phyloP scores from a whole-genome alignment of 2,888 invertebrate genomes.

The Mimumesa dahlbomi region DNA sequence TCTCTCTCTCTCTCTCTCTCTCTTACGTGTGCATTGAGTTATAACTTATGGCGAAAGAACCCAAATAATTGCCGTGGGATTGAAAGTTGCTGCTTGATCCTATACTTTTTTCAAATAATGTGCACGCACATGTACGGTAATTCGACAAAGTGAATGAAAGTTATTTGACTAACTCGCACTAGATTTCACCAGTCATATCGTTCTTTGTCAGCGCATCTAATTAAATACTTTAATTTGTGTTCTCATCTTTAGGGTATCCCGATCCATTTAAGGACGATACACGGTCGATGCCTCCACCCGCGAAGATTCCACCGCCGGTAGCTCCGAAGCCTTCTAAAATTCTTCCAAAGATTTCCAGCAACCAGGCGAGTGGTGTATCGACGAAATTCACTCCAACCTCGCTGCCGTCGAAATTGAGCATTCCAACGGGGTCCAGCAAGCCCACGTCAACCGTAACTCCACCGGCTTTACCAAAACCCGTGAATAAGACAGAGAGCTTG shows the following conservation, averaged over 20 bases:
- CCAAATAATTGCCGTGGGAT: no score
- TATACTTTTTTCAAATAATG: no score
- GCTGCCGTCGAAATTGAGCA: constrained; percentile 65
- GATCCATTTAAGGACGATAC: constrained; percentile 86
- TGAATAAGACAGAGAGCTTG: constrained; percentile 76
- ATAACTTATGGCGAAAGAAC: no score
- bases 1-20: no score
- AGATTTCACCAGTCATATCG: no score
- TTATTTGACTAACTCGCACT: no score
- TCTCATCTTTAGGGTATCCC: constrained; percentile 82
- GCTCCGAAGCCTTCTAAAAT: constrained; percentile 75
- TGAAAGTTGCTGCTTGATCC: no score
- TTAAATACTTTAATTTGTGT: not conserved
- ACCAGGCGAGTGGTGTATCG: constrained; percentile 67
- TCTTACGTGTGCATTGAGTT: no score
- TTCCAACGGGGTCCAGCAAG: constrained; percentile 63
- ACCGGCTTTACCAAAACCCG: constrained; percentile 73
- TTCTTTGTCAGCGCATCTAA: no score
- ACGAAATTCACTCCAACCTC: constrained; percentile 75
- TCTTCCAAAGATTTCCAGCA: constrained; percentile 71
- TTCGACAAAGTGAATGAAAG: no score
- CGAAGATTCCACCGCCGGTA: constrained; percentile 77
- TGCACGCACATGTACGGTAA: no score
- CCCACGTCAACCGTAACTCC: constrained; percentile 61
- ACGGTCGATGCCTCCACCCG: constrained; percentile 72